phyloP scores from a whole-genome alignment of 2,888 invertebrate genomes.

The Drosophila emarginata region DNA sequence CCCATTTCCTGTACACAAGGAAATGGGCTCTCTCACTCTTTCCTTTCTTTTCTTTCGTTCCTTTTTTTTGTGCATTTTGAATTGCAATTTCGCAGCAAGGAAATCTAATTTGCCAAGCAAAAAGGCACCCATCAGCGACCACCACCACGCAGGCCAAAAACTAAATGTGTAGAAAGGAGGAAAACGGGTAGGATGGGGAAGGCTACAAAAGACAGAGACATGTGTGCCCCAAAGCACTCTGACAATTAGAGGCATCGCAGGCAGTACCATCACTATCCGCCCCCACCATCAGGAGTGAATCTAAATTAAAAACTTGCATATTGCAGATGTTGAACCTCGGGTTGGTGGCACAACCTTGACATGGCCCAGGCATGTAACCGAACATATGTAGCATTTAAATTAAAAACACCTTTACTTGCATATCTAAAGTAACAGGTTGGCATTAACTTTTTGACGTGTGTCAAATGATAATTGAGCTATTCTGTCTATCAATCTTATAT shows the following conservation, averaged over 20 bases:
- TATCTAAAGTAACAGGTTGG: slow-evolving; percentile 3
- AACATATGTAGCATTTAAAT: slow-evolving; percentile 7
- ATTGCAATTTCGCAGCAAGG: slow-evolving; percentile 64
- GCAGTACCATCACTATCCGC: background rate
- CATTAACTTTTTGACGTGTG: slow-evolving; percentile 32
- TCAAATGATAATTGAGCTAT: slow-evolving; percentile 50
- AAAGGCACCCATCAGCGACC: slow-evolving; percentile 42
- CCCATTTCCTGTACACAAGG: slow-evolving; percentile 29
- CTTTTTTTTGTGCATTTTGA: slow-evolving; percentile 50
- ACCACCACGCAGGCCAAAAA: slow-evolving; percentile 13
- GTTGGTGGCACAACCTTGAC: slow-evolving; percentile 4
- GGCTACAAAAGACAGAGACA: slow-evolving; percentile 12
- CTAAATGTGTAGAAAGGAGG: background rate
- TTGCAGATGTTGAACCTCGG: background rate
- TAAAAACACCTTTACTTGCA: slow-evolving; percentile 5
- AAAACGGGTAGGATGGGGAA: background rate
- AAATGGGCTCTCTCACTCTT: background rate
- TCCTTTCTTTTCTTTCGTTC: background rate
- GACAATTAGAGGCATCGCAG: slow-evolving; percentile 54
- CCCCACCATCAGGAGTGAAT: background rate
- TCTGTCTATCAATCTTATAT: slow-evolving; percentile 4
- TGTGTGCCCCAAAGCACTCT: slow-evolving; percentile 41
- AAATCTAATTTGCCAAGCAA: slow-evolving; percentile 62
- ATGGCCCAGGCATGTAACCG: background rate
- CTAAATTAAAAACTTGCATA: slow-evolving; percentile 22